Conservation (phyloP, 2,797 vertebrate genomes). For the Hozukius guyotensis region DNA sequence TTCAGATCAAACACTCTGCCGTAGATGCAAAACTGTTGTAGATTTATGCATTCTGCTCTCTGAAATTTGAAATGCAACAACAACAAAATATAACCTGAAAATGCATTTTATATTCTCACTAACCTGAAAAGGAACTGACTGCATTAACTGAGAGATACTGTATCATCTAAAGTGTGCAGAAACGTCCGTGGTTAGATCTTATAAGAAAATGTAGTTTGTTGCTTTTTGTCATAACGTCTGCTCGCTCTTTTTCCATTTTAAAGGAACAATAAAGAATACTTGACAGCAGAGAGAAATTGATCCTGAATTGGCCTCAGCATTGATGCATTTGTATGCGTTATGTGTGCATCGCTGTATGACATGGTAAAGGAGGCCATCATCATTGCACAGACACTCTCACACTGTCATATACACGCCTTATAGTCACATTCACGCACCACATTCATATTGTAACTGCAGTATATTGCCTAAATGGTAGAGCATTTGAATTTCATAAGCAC, state of each 20-base stretch:
- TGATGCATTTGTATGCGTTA: background rate
- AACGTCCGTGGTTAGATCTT: background rate
- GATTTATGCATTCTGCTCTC: background rate
- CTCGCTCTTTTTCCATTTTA: background rate
- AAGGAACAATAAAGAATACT: background rate
- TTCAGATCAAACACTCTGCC: too few species aligned
- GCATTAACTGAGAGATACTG: background rate
- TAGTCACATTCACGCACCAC: background rate
- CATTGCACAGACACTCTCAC: background rate
- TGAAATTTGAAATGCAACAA: background rate
- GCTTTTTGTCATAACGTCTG: background rate
- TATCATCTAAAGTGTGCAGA: background rate
- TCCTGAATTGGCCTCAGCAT: background rate
- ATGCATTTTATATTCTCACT: background rate
- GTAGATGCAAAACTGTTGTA: too few species aligned
- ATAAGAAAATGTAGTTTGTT: background rate
- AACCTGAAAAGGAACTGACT: background rate
- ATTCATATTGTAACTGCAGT: background rate
- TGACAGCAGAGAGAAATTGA: background rate
- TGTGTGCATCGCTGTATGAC: background rate
- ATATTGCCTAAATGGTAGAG: background rate
- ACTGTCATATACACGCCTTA: background rate
- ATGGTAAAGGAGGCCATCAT: background rate
- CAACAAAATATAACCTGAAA: background rate
- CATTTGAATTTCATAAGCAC: conserved; percentile 2